Evolutionary conservation across 2,113 vertebrate genomes (phyloP), one percentile per base, ranked within the genome.

Genomic region (Thalassarche chlororhynchos): DNA sequence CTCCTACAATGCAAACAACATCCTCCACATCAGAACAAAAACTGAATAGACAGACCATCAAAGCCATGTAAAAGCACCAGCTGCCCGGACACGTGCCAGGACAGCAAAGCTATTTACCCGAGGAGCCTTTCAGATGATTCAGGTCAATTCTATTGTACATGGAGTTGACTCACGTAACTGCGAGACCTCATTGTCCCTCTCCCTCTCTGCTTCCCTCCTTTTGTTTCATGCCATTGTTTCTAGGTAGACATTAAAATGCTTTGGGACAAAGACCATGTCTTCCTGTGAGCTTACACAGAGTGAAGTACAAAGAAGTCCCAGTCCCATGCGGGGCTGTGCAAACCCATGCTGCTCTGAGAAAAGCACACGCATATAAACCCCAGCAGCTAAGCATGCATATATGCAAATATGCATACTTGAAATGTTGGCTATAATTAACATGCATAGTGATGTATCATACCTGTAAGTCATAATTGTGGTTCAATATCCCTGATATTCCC

Each of bases 141-240:
- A 85, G 78, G 79, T 85, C 84, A 90, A 70, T 54, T 83, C 65
- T 61, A 91, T 96, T 96, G 90, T 93, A 90, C 64, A 25, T 57
- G 89, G 60, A 75, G 38, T 14, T 89, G 76, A 93, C 79, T 93
- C 90, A 97, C n/a, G 34, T 86, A 96, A 94, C 58, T 69, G 7
- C 0, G 5, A 94, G 94, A 81, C 74, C 86, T 91, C 80, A 95
- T 92, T 96, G 92, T 95, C 92, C 84, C 91, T 89, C 89, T 89
- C 83, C 92, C 65, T 95, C 90, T 95, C 77, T 92, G 80, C 61
- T 96, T 97, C 92, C 96, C 97, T 97, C 72, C 51, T 92, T 95
- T 93, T 96, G 84, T 95, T 95, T 93, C 52, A 79, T 81, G 86
- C 76, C 76, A 97, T 97, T 97, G 92, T 97, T 96, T 92, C 76